Conservation (phyloP, 2,797 vertebrate genomes). For the Pseudomugil tenellus region DNA sequence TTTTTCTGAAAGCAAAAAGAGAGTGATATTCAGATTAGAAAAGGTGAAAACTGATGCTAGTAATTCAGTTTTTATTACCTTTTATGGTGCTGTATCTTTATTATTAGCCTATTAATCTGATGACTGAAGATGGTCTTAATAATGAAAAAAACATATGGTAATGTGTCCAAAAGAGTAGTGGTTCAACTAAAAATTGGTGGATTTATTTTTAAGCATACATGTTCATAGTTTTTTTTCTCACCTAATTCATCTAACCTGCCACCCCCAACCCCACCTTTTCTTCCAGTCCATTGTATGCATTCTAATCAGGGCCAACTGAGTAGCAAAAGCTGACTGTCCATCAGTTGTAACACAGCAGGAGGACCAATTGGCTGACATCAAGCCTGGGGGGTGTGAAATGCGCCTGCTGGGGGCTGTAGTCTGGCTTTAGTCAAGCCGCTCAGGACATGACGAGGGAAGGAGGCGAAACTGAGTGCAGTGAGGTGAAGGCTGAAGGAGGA, state of each 20-base stretch:
- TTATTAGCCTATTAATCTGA: too few relatives aligned
- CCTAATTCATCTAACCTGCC: constrained; percentile 37
- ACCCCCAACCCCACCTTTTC: constrained; percentile 14
- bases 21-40: too few relatives aligned
- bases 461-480: constrained; percentile 23
- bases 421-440: constrained; percentile 65
- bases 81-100: too few relatives aligned
- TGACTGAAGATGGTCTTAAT: too few relatives aligned
- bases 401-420: constrained; percentile 65
- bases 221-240: constrained; percentile 10
- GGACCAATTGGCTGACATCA: constrained; percentile 54
- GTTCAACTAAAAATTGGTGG: too few relatives aligned
- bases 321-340: constrained; percentile 47
- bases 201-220: too few relatives aligned
- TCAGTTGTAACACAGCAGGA: constrained; percentile 49
- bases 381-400: constrained; percentile 63
- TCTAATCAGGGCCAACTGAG: constrained; percentile 56
- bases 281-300: constrained; percentile 43
- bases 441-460: constrained; percentile 50
- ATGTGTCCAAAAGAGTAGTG: too few relatives aligned
- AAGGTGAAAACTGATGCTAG: too few relatives aligned
- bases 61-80: too few relatives aligned
- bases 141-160: too few relatives aligned
- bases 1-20: too few relatives aligned
- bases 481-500: constrained; percentile 35